phyloP scores from a whole-genome alignment of 2,797 vertebrate genomes.

The Melopsittacus undulatus region DNA sequence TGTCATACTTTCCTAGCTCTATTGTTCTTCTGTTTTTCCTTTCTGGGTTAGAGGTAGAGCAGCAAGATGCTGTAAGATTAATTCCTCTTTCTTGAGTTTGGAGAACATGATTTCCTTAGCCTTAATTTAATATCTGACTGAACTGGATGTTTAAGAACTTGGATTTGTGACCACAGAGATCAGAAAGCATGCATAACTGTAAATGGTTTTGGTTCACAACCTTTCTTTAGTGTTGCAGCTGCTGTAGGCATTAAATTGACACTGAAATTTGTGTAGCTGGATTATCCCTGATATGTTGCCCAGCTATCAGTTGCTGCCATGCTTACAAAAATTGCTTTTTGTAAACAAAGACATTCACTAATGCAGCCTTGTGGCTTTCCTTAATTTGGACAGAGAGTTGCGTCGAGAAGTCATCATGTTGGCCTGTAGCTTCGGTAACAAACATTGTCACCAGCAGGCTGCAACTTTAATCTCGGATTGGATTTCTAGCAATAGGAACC shows the following conservation, averaged over 20 bases:
- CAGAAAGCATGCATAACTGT: background rate
- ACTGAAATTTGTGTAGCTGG: background rate
- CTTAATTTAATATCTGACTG: conserved; percentile 26
- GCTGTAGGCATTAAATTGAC: background rate
- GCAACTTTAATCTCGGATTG: conserved; percentile 94
- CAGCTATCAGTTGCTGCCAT: background rate
- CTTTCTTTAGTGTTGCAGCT: background rate
- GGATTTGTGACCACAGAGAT: background rate
- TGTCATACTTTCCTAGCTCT: conserved; percentile 7
- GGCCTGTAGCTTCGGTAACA: conserved; percentile 95
- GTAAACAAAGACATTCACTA: background rate
- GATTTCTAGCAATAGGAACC: conserved; percentile 98
- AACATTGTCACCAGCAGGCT: conserved; percentile 95
- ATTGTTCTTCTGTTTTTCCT: conserved; percentile 2
- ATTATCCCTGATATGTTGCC: background rate
- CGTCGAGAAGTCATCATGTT: conserved; percentile 96
- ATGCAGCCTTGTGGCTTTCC: background rate
- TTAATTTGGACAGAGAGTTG: conserved; percentile 83
- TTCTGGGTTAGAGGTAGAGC: background rate
- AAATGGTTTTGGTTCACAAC: background rate
- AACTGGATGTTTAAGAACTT: background rate
- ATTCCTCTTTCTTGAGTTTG: conserved; percentile 5
- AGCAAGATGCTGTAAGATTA: background rate
- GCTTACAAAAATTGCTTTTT: background rate
- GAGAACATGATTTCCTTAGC: conserved; percentile 15